These are phyloP conservation scores for Actinemys pallida DNA, from an alignment of 2,113 vertebrate genomes.

Conservation along the genomic window DNA sequence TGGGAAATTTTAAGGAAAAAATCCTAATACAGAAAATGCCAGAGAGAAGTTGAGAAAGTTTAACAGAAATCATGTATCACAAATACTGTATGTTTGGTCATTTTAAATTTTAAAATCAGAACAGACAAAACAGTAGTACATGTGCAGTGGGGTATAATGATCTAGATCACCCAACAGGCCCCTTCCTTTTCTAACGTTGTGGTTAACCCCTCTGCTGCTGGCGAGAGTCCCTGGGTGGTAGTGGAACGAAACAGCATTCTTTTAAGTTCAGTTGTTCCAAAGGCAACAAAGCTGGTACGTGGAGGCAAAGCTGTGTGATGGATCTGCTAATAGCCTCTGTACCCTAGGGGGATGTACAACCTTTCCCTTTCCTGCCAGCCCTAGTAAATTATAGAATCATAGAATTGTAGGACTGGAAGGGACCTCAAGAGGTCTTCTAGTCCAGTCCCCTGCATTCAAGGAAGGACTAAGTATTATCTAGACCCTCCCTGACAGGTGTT, in stretches of 20 bases:
- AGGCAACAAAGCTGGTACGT: fast-evolving
- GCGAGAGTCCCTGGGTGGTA: neutral
- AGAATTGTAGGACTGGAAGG: too few species aligned
- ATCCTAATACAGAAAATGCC: neutral
- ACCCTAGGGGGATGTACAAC: too few species aligned
- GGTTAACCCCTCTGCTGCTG: neutral
- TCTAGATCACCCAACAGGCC: neutral
- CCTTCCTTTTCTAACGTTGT: fast-evolving
- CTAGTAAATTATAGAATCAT: too few species aligned
- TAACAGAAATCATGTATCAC: neutral
- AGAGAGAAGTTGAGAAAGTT: neutral
- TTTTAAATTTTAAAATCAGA: neutral
- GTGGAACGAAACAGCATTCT: neutral
- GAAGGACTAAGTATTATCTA: too few species aligned
- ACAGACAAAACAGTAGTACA: neutral
- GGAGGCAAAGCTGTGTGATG: neutral
- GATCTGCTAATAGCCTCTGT: too few species aligned
- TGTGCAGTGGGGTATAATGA: neutral
- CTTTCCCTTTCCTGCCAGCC: too few species aligned
- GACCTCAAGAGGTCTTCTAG: too few species aligned
- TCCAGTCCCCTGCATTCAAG: too few species aligned
- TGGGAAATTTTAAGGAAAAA: neutral
- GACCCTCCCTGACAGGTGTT: too few species aligned
- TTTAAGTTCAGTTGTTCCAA: neutral
- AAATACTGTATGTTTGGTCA: neutral